Base-by-base conservation (phyloP, 2,113 vertebrate genomes). In the Stegostoma tigrinum region DNA sequence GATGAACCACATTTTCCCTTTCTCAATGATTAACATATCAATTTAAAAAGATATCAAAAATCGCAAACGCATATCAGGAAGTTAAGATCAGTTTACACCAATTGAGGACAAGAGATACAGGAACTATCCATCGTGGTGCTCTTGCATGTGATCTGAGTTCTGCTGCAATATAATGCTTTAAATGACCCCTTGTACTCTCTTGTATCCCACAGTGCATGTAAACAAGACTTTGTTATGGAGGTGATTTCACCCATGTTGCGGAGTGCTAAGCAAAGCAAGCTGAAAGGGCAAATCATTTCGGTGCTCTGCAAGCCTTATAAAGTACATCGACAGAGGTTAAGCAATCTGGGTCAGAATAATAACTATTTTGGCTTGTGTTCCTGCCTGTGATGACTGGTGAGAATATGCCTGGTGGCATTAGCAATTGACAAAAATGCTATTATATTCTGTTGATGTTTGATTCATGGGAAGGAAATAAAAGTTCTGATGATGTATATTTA, bases 231-330 rank as follows among this genome's bases (percentile, higher is more conserved):
- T 66, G 61, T 91, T 91, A 91, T 66, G 89, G 30, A 91, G 89
- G 34, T 91, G 89, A 66, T 64, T 91, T 91, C 34, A 91, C 61
- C 64, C 89, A 66, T 91, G 61, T 91, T 64, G 89, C 64, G 89
- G 48, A 90, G 55, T 17, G 87, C 27, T 61, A 61, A 90, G 87
- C 15, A 66, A 91, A 21, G 89, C 55, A 91, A 66, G 5, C 89
- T 91, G 61, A 91, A 91, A 91, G 89, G 89, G 61, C 89, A 91
- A 66, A n/a, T 21, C 89, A 91, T 91, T 91, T 91, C 89, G 66
- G 30, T 91, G 61, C 17, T 91, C 89, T 64, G 89, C 61, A 91
- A 66, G 34, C 61, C 30, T 91, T 91, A 61, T 64, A 91, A 34
- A 91, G 34, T 91, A 55, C 61, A 64, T n/a, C n/a, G 89, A 38